Evolutionary conservation across 2,797 vertebrate species (phyloP).

Genomic region (Vultur gryphus): DNA sequence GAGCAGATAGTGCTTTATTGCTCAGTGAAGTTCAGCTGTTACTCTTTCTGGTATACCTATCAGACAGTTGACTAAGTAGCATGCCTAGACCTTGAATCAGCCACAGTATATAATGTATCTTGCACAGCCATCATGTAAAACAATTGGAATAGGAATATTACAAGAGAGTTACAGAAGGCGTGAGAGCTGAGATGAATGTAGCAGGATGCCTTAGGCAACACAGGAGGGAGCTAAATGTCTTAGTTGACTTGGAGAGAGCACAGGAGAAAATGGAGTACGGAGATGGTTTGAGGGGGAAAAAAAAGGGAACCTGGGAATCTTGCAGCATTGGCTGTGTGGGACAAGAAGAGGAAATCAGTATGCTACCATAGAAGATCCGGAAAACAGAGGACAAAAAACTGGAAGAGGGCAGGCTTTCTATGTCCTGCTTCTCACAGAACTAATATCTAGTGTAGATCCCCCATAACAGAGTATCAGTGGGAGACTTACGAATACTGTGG

Average conservation of each 20-base stretch:
- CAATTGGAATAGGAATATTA: background rate
- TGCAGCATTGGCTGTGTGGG: background rate
- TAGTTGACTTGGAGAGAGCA: background rate
- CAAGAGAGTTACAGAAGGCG: background rate
- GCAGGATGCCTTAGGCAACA: background rate
- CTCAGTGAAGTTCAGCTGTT: background rate
- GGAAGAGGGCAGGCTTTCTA: background rate
- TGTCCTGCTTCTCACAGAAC: background rate
- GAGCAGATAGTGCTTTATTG: background rate
- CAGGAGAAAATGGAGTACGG: background rate
- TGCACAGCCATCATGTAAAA: background rate
- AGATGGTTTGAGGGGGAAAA: rapidly evolving
- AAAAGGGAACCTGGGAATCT: background rate
- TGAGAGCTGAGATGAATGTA: background rate
- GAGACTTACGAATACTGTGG: background rate
- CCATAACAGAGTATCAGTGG: background rate
- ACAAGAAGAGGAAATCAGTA: background rate
- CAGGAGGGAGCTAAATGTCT: background rate
- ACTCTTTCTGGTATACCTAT: background rate
- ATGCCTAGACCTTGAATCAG: background rate
- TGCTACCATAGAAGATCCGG: background rate
- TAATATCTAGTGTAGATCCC: background rate
- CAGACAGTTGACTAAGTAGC: background rate
- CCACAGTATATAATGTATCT: background rate
- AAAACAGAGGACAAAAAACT: background rate